Percentiles rank a stretch among this genome's conserved stretches.
These are phyloP conservation scores for Bombycilla garrulus DNA, from an alignment of 2,113 vertebrate species.

Conservation along the genomic window DNA sequence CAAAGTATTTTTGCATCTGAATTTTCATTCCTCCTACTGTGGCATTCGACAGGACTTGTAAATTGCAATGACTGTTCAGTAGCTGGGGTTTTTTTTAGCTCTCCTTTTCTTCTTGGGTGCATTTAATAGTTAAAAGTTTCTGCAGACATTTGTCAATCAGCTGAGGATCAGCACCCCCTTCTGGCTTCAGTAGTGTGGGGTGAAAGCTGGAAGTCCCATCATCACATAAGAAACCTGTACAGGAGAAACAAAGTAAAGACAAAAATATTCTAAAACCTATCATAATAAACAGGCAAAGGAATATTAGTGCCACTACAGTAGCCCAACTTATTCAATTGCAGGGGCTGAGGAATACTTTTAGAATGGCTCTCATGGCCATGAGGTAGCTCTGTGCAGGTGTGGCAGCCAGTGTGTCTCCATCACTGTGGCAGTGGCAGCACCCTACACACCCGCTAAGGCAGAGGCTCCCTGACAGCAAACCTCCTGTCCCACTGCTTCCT, in stretches of 20 bases:
- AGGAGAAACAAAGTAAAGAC: not conserved
- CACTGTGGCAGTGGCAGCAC: not conserved
- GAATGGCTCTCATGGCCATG: rapidly evolving
- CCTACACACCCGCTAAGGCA: not conserved
- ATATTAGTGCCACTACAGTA: not conserved
- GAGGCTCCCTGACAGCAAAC: not conserved
- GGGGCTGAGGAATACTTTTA: not conserved
- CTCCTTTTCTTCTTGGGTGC: not conserved
- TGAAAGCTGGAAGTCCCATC: not conserved
- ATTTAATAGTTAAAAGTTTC: not conserved
- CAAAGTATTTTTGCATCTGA: not conserved
- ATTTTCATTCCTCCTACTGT: not conserved
- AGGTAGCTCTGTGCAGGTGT: not conserved
- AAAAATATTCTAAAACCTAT: not conserved
- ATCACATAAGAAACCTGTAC: not conserved
- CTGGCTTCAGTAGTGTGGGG: not conserved
- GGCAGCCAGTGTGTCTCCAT: not conserved
- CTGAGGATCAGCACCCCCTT: not conserved
- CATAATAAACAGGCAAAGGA: not conserved
- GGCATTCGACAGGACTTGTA: not conserved
- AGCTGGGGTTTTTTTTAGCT: not conserved
- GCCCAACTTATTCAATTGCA: not conserved
- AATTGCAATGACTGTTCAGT: not conserved
- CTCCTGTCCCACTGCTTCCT: not conserved
- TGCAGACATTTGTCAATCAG: not conserved